Percentiles rank a stretch among this genome's conserved stretches.
phyloP scores from a whole-genome alignment of 2,888 invertebrate genomes.

The Miltochrista miniata region DNA sequence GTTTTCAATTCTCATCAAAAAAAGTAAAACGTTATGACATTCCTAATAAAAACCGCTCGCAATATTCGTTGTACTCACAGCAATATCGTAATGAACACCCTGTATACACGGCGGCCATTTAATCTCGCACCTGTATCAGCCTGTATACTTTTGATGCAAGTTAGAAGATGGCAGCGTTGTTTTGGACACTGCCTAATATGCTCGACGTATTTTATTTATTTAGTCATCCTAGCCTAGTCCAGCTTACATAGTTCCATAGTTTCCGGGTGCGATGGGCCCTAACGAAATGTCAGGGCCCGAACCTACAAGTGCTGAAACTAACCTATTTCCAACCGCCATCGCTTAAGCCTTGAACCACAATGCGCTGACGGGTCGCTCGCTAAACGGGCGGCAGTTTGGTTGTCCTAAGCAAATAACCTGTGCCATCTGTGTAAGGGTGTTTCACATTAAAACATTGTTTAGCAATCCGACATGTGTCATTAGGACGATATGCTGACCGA shows the following conservation, averaged over 20 bases:
- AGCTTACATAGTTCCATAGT: too few species aligned
- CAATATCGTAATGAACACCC: constrained; percentile 83
- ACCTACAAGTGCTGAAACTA: too few species aligned
- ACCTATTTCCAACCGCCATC: constrained; percentile 5
- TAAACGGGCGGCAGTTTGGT: constrained; percentile 78
- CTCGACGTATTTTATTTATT: too few species aligned
- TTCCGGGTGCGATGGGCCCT: too few species aligned
- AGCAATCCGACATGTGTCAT: constrained; percentile 72
- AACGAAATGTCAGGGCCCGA: too few species aligned
- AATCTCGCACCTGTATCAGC: constrained; percentile 82
- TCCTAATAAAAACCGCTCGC: constrained; percentile 76
- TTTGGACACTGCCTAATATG: too few species aligned
- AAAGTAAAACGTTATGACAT: constrained; percentile 75
- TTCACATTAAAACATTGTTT: constrained; percentile 80
- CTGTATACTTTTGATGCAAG: constrained; percentile 51
- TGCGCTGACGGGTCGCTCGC: constrained; percentile 55
- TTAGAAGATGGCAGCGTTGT: constrained; percentile 26
- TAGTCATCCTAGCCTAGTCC: too few species aligned
- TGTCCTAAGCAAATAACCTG: constrained; percentile 80
- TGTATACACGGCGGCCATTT: constrained; percentile 80
- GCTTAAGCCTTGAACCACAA: constrained; percentile 15
- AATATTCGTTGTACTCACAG: constrained; percentile 74
- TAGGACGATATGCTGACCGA: constrained; percentile 66
- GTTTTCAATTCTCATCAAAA: constrained; percentile 82
- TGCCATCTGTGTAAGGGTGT: constrained; percentile 73